phyloP scores from a whole-genome alignment of 2,113 vertebrate species.

The Gracilinanus agilis region DNA sequence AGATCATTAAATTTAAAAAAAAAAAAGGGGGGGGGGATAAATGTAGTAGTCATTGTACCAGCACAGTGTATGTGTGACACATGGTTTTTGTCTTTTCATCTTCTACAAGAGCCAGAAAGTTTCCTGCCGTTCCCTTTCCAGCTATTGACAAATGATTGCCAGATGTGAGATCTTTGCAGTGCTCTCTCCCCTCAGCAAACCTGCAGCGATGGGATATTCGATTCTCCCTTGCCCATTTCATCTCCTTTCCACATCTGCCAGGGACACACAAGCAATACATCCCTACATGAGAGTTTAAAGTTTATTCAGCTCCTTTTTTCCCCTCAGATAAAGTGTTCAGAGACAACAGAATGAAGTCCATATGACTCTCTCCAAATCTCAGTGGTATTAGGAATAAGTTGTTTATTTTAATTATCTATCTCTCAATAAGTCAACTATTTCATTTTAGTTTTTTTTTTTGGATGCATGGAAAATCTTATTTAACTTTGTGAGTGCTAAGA shows the following conservation, averaged over 20 bases:
- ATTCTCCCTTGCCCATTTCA: conserved; percentile 90
- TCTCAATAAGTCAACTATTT: conserved; percentile 74
- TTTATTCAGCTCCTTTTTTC: conserved; percentile 84
- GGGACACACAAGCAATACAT: conserved; percentile 88
- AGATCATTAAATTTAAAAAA: conserved; percentile 84
- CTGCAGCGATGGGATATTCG: conserved; percentile 90
- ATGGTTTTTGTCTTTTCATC: conserved; percentile 99
- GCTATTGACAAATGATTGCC: conserved; percentile 98
- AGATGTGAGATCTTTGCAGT: conserved; percentile 95
- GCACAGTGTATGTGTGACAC: conserved; percentile 89
- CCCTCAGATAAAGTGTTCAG: conserved; percentile 81
- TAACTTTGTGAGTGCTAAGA: conserved; percentile 63
- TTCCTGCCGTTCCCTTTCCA: conserved; percentile 98
- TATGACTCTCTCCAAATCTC: conserved; percentile 79
- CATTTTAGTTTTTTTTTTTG: conserved; percentile 68
- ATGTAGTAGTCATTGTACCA: conserved; percentile 92
- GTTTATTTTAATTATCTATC: conserved; percentile 79
- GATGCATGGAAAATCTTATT: conserved; percentile 68
- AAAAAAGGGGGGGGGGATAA: conserved; percentile 67
- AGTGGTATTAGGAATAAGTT: conserved; percentile 71
- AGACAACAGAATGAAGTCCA: conserved; percentile 85
- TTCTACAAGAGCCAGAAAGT: conserved; percentile 94
- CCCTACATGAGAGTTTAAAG: conserved; percentile 91
- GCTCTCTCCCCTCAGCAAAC: conserved; percentile 85
- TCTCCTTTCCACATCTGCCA: conserved; percentile 95